A percentile compares a stretch with the other conserved stretches of the same genome.
phyloP scores from a whole-genome alignment of 2,888 invertebrate genomes.

The Lepeophtheirus nordmannii region DNA sequence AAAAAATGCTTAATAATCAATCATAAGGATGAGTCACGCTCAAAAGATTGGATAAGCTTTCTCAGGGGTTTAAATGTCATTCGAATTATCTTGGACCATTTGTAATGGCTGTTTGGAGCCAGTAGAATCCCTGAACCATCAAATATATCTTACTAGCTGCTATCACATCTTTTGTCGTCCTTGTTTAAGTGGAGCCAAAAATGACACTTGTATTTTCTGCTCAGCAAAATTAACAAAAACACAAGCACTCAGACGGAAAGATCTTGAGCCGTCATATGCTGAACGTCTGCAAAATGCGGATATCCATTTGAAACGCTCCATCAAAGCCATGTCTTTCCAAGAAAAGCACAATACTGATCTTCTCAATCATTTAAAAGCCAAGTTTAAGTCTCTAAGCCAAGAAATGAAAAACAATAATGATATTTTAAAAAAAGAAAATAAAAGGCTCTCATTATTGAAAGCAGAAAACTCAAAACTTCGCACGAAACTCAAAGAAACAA shows the following conservation, averaged over 20 bases:
- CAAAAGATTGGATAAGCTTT: too few species aligned
- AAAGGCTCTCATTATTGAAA: background rate
- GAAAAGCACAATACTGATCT: background rate
- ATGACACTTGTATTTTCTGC: background rate
- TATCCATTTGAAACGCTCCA: background rate
- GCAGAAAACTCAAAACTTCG: background rate
- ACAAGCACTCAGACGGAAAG: background rate
- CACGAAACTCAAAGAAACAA: background rate
- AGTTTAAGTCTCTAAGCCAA: background rate
- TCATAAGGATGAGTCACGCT: too few species aligned
- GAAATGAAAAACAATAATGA: background rate
- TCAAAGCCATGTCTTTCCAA: background rate
- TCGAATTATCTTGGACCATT: background rate
- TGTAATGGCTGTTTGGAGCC: conserved; percentile 1
- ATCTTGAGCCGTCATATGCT: background rate
- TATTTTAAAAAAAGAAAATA: background rate
- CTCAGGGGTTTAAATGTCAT: background rate
- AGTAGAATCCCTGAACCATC: background rate
- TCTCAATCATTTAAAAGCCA: background rate
- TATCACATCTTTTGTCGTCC: conserved; percentile 1
- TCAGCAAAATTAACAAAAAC: background rate
- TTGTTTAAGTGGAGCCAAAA: background rate
- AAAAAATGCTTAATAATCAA: too few species aligned
- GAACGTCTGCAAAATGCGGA: background rate
- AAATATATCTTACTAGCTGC: conserved; percentile 1